Evolutionary conservation across 2,888 invertebrate genomes (phyloP), one percentile per base, ranked within the genome.

Genomic region (Callyntrura sp.): DNA sequence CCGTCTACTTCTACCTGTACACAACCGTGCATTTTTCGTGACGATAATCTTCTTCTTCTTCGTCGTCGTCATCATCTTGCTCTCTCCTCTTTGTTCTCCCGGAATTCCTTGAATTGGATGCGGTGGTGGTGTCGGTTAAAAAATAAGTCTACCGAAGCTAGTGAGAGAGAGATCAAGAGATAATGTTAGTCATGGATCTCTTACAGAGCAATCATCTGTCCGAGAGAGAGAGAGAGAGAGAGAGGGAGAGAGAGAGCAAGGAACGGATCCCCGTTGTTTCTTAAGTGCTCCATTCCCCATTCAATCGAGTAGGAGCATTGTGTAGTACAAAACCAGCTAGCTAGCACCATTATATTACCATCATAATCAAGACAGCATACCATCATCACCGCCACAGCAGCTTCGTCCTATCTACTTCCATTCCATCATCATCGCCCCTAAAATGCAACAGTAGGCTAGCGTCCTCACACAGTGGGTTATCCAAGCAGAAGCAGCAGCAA

Each of bases 151-250:
- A 20, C 51, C 28, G 60, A 55, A 62, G 73, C 0, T 45, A 62
- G 11, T 28, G 17, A 76, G 78, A 70, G 35, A 82, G 62, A 90
- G 90, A 90, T 90, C 90, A 91, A 87, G 85, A 91, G 91, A 91
- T 92, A 91, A 92, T 91, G 88, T 83, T 91, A 73, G 86, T 90
- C 91, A 91, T 90, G 92, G 91, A 92, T 92, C 91, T 92, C 90
- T 90, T 86, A 90, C 68, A 78, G 86, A 84, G 90, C 90, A 90
- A 92, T 92, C 90, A 90, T 89, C 90, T 90, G 85, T 90, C 91
- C 65, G 55, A 70, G 51, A 51, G 57, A 70, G 70, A 12, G 12
- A 51, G 57, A 79, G 57, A 60, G 65, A 55, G 76, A 51, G 57
- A 70, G 70, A 12, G 12, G 25, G 57, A 55, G 35, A 43, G 65